These are phyloP conservation scores for Portevinia maculata DNA, from an alignment of 2,888 invertebrate species.

Conservation along the genomic window DNA sequence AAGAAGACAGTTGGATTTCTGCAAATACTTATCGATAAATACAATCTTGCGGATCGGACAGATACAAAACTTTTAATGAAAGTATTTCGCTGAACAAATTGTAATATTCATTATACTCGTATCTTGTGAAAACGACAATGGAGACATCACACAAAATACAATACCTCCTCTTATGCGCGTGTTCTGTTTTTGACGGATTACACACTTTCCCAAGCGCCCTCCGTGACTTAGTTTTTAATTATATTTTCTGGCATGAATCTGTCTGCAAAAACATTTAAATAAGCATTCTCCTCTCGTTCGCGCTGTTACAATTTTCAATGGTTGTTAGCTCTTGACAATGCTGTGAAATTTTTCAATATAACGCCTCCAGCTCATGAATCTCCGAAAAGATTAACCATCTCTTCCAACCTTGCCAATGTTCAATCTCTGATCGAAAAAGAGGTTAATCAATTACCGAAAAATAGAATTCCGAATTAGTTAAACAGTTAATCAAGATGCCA, in stretches of 20 bases:
- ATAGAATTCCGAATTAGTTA: constrained; percentile 2
- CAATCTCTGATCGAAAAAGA: not conserved
- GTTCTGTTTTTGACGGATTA: constrained; percentile 8
- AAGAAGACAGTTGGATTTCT: no score
- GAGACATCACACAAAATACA: not conserved
- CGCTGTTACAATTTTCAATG: constrained; percentile 1
- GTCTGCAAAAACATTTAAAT: not conserved
- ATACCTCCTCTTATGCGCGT: not conserved
- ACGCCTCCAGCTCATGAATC: constrained; percentile 15
- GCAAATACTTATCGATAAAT: no score
- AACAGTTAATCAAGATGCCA: constrained; percentile 21
- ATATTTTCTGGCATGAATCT: constrained; percentile 1
- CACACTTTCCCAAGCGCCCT: constrained; percentile 8
- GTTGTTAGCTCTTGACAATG: not conserved
- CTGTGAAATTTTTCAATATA: constrained; percentile 10
- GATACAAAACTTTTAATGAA: no score
- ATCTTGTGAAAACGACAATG: not conserved
- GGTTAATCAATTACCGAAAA: not conserved
- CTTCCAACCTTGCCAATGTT: constrained; percentile 19
- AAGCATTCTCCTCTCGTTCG: not conserved
- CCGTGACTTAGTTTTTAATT: not conserved
- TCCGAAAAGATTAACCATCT: not conserved
- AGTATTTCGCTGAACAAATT: not conserved
- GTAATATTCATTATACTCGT: constrained; percentile 11
- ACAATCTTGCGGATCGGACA: no score